phyloP scores from a whole-genome alignment of 2,113 vertebrate species.

The Oncorhynchus gorbuscha region DNA sequence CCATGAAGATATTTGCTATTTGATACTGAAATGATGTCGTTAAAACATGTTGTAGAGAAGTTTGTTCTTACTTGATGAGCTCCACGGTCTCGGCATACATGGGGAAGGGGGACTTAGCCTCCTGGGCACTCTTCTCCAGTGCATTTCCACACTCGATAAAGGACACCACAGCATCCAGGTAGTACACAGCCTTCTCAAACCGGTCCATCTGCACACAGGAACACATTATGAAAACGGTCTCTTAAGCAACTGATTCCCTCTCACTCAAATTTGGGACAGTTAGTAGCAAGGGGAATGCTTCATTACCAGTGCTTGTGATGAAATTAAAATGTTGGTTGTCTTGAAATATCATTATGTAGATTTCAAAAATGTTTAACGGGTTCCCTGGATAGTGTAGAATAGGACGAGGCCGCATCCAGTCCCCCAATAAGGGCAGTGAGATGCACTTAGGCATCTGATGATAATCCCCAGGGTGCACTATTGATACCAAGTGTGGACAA shows the following conservation, averaged over 20 bases:
- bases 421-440: background rate
- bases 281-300: too few relatives aligned
- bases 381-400: too few relatives aligned
- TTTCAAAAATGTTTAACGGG: too few relatives aligned
- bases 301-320: too few relatives aligned
- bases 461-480: background rate
- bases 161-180: slow-evolving; percentile 96
- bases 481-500: background rate
- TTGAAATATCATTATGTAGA: too few relatives aligned
- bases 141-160: slow-evolving; percentile 98
- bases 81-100: slow-evolving; percentile 99
- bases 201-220: slow-evolving; percentile 78
- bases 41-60: too few relatives aligned
- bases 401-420: background rate
- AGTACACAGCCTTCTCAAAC: slow-evolving; percentile 96
- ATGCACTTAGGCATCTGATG: background rate
- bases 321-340: too few relatives aligned
- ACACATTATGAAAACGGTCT: background rate
- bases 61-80: slow-evolving; percentile 90
- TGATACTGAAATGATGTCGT: too few relatives aligned
- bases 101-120: slow-evolving; percentile 97
- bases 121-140: slow-evolving; percentile 94
- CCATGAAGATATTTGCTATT: too few relatives aligned
- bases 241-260: too few relatives aligned
- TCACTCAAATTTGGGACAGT: too few relatives aligned